A percentile compares a stretch with the other conserved stretches of the same genome.
phyloP scores from a whole-genome alignment of 2,113 vertebrate species.

The Coracopsis vasa region DNA sequence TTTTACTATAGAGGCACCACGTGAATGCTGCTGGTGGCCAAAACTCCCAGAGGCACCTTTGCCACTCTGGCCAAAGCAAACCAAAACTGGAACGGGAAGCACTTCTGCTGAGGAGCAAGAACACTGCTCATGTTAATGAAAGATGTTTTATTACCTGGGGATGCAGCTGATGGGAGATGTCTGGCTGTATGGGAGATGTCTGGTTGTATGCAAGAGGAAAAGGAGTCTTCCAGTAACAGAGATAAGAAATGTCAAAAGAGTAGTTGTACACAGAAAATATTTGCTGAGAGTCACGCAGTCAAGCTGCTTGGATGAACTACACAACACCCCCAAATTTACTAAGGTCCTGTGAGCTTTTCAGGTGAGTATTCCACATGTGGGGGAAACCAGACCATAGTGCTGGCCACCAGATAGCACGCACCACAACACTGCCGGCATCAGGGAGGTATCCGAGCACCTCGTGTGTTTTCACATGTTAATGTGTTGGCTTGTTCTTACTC shows the following conservation, averaged over 20 bases:
- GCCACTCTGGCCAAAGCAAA: neutral
- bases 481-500: neutral
- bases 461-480: fast-evolving
- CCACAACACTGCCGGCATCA: fast-evolving
- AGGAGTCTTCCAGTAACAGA: neutral
- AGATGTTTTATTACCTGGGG: neutral
- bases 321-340: neutral
- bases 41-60: neutral
- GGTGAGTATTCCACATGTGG: fast-evolving
- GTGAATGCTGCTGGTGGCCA: neutral
- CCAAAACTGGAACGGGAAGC: neutral
- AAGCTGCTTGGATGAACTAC: neutral
- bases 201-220: neutral
- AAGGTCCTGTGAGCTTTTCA: neutral
- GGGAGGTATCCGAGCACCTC: neutral
- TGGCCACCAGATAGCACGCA: neutral
- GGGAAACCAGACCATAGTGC: fast-evolving
- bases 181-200: fast-evolving
- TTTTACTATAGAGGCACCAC: neutral
- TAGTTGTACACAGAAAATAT: neutral
- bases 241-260: neutral
- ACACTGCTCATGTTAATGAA: fast-evolving
- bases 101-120: neutral
- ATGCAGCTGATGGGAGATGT: neutral
- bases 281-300: neutral